Evolutionary conservation across 2,888 invertebrate genomes (phyloP).

Genomic region (Drosophila acutilabella): DNA sequence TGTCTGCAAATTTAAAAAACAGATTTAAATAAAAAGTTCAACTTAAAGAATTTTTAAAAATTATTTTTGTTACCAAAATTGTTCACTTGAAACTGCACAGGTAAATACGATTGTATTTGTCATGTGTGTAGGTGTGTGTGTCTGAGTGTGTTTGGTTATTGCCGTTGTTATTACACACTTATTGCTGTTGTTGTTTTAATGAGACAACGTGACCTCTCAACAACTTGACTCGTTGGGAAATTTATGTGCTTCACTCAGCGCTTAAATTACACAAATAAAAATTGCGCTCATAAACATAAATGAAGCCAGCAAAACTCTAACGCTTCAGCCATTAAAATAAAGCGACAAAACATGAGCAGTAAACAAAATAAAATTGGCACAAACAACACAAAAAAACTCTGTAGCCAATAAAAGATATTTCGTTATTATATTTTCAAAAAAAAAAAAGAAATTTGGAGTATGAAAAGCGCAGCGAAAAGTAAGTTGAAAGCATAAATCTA

Average conservation of each 20-base stretch:
- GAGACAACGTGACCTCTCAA: slow-evolving; percentile 78
- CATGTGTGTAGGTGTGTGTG: slow-evolving; percentile 16
- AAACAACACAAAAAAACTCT: slow-evolving; percentile 8
- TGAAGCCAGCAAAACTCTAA: slow-evolving; percentile 50
- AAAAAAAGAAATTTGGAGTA: neutral
- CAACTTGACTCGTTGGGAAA: slow-evolving; percentile 36
- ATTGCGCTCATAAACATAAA: slow-evolving; percentile 70
- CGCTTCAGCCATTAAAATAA: slow-evolving; percentile 71
- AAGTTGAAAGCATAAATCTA: slow-evolving; percentile 72
- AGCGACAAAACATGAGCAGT: slow-evolving; percentile 79
- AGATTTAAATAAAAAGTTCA: too few relatives aligned
- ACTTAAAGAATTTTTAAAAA: slow-evolving; percentile 13
- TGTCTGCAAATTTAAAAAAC: too few relatives aligned
- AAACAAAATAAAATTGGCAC: slow-evolving; percentile 62
- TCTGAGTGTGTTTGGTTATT: slow-evolving; percentile 41
- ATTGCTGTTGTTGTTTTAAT: slow-evolving; percentile 72
- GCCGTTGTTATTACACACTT: slow-evolving; percentile 63
- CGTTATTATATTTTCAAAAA: slow-evolving; percentile 45
- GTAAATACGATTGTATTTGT: slow-evolving; percentile 26
- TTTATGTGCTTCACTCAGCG: slow-evolving; percentile 71
- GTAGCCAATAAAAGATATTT: slow-evolving; percentile 45
- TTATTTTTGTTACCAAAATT: neutral
- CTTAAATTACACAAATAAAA: slow-evolving; percentile 76
- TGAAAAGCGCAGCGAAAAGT: slow-evolving; percentile 52
- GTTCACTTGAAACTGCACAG: slow-evolving; percentile 10